Conservation (phyloP, 2,888 invertebrate species). For the Cabera pusaria region DNA sequence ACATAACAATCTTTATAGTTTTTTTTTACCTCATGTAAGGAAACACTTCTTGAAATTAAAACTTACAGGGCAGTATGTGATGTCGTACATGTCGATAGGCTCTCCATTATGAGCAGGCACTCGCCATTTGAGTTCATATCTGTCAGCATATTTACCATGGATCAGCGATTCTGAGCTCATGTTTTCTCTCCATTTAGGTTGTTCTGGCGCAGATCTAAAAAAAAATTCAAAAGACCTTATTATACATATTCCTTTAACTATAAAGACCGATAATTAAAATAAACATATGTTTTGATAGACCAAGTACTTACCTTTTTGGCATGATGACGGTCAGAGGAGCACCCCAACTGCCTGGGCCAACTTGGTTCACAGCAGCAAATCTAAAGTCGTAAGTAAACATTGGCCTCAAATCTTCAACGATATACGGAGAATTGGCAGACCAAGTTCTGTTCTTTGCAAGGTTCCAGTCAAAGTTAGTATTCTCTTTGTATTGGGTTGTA, state of each 20-base stretch:
- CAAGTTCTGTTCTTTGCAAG: conserved; percentile 88
- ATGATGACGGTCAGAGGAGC: conserved; percentile 86
- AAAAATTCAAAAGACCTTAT: too few species aligned
- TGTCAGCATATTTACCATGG: conserved; percentile 86
- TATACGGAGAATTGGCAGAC: conserved; percentile 91
- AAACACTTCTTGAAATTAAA: too few species aligned
- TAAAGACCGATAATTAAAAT: background rate
- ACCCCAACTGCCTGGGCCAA: conserved; percentile 91
- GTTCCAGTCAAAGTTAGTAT: conserved; percentile 87
- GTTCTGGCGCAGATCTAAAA: conserved; percentile 88
- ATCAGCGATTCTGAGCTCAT: conserved; percentile 70
- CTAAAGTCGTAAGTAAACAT: conserved; percentile 91
- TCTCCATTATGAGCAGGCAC: conserved; percentile 95
- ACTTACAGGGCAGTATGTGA: conserved; percentile 91
- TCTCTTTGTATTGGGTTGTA: conserved; percentile 89
- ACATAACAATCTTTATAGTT: too few species aligned
- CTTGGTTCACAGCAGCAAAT: conserved; percentile 93
- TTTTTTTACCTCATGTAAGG: too few species aligned
- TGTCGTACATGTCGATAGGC: conserved; percentile 91
- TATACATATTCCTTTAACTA: too few species aligned
- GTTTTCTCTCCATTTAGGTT: conserved; percentile 75
- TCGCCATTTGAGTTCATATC: conserved; percentile 92
- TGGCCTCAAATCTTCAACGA: conserved; percentile 90
- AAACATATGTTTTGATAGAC: background rate
- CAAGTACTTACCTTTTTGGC: conserved; percentile 85